Conservation (phyloP, 2,113 vertebrate genomes). For the Protobothrops mucrosquamatus region DNA sequence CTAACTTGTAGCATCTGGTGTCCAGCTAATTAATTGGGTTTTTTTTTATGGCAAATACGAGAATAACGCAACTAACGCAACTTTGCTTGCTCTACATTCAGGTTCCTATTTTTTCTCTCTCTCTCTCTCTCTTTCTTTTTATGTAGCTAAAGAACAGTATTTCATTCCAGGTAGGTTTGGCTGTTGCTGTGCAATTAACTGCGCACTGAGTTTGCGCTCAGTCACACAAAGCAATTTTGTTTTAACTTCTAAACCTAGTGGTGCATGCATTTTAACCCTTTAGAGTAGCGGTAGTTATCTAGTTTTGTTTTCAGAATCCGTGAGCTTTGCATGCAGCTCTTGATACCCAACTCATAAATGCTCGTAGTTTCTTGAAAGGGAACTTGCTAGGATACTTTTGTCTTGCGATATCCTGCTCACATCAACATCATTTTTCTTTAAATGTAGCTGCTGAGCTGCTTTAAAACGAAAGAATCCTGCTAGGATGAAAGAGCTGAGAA, state of each 20-base stretch:
- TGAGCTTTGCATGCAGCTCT: conserved; percentile 76
- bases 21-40: conserved; percentile 56
- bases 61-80: conserved; percentile 45
- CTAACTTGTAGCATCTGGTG: conserved; percentile 58
- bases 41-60: conserved; percentile 56
- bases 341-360: conserved; percentile 43
- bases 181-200: conserved; percentile 71
- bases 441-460: conserved; percentile 70
- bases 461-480: conserved; percentile 69
- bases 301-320: conserved; percentile 57
- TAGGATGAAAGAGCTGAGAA: conserved; percentile 69
- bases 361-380: conserved; percentile 49
- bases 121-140: conserved; percentile 70
- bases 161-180: conserved; percentile 98
- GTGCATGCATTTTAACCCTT: conserved; percentile 71
- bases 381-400: conserved; percentile 54
- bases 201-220: conserved; percentile 56
- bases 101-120: conserved; percentile 78
- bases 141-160: conserved; percentile 99
- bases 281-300: conserved; percentile 58
- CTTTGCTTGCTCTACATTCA: conserved; percentile 79
- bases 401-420: conserved; percentile 48
- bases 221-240: conserved; percentile 52
- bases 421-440: conserved; percentile 68
- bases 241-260: conserved; percentile 57